These are phyloP conservation scores for Drosophila kepulauana DNA, from an alignment of 1,140 invertebrate genomes.

Conservation along the genomic window DNA sequence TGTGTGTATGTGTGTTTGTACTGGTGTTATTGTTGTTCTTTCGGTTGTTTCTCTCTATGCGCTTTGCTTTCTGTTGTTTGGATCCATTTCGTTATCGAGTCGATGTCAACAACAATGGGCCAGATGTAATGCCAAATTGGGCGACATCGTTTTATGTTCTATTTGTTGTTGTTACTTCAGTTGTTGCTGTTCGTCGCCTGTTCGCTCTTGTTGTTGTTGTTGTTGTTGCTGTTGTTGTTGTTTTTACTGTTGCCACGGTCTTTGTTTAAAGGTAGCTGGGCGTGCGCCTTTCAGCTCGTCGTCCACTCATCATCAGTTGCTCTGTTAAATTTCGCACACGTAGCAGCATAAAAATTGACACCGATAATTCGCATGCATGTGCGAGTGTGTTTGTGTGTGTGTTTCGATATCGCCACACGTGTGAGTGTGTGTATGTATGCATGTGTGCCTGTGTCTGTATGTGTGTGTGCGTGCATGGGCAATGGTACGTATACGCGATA, in stretches of 20 bases:
- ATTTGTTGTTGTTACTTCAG: conserved; percentile 11
- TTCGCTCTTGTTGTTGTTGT: conserved; percentile 16
- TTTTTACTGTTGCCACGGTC: conserved; percentile 19
- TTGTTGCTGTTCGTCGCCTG: conserved; percentile 7
- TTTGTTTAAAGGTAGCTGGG: conserved; percentile 41
- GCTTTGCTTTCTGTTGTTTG: conserved; percentile 36
- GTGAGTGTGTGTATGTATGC: neutral
- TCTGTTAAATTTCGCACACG: conserved; percentile 79
- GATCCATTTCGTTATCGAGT: conserved; percentile 78
- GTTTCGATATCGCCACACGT: neutral
- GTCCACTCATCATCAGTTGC: conserved; percentile 76
- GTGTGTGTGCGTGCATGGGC: conserved; percentile 15
- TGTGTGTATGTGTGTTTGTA: neutral
- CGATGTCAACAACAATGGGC: conserved; percentile 65
- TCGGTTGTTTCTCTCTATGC: conserved; percentile 10
- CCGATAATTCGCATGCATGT: conserved; percentile 70
- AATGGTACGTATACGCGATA: conserved; percentile 75
- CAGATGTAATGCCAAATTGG: conserved; percentile 77
- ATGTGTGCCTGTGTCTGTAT: neutral
- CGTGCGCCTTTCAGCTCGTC: conserved; percentile 50
- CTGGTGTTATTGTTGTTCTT: conserved; percentile 25
- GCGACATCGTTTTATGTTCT: conserved; percentile 69
- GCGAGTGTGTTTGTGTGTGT: conserved; percentile 1
- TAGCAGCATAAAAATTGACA: conserved; percentile 83
- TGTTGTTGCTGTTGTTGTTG: conserved; percentile 28